Percentiles rank a stretch among this genome's conserved stretches.
phyloP scores from a whole-genome alignment of 2,797 vertebrate genomes.

The Hippoglossus hippoglossus region DNA sequence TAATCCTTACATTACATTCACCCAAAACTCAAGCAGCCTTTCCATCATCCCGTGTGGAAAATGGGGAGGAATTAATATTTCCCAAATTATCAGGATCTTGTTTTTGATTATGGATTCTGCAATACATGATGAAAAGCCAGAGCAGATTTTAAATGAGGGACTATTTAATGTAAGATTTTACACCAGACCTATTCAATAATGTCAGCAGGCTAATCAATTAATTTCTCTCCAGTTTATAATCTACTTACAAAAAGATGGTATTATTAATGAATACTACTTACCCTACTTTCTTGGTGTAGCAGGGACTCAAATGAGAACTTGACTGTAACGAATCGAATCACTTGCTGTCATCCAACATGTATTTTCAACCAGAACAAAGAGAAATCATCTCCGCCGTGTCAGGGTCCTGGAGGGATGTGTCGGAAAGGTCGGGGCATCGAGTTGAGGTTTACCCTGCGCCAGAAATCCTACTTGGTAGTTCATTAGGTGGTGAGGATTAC shows the following conservation, averaged over 20 bases:
- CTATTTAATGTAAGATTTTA: not conserved
- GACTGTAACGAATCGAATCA: conserved; percentile 31
- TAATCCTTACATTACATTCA: too few relatives aligned
- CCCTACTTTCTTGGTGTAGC: conserved; percentile 33
- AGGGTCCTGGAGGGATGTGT: not conserved
- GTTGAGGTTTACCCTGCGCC: conserved; percentile 56
- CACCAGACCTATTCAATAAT: not conserved
- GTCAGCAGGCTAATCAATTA: not conserved
- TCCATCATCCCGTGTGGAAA: not conserved
- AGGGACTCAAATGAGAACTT: conserved; percentile 22
- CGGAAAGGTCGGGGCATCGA: conserved; percentile 50
- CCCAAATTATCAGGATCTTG: too few relatives aligned
- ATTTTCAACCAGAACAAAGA: conserved; percentile 25
- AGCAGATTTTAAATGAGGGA: not conserved
- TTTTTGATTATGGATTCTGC: not conserved
- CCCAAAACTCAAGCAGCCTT: not conserved
- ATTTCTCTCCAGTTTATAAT: not conserved
- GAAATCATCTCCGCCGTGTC: conserved; percentile 23
- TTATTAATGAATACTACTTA: conserved; percentile 34
- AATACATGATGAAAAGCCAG: not conserved
- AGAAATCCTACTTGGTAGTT: conserved; percentile 73
- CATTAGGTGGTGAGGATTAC: conserved; percentile 78
- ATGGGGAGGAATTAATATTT: not conserved
- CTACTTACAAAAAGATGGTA: not conserved
- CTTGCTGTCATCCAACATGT: not conserved